Base-by-base conservation (phyloP, 2,797 vertebrate species). In the Halcyon badia region DNA sequence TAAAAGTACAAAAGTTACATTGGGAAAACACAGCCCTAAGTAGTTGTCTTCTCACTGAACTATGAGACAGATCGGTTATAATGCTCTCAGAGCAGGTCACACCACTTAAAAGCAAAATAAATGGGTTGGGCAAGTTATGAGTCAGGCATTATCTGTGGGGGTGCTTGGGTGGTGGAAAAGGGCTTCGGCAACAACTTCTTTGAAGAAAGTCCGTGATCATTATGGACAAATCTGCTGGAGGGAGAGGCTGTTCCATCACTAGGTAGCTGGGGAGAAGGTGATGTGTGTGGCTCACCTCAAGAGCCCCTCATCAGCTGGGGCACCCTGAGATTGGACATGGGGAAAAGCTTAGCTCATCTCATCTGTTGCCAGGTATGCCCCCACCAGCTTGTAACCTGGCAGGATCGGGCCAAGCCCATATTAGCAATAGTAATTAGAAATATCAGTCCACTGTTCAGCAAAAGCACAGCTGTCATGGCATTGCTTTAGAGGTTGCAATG, bases 61-160 rank as follows among this genome's bases (percentile, higher is more conserved):
- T 18, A 10, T 52, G 69, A 78, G 44, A 61, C 16, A 46, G n/a
- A 72, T 25, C 14, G 71, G 31, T 37, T n/a, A 14, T 20, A 26
- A 37, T 37, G 49, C 30, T 75, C n/a, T 78, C 13, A 33, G 33
- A 75, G 26, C 13, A 75, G 54, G 33, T 39, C 31, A 33, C 26
- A 66, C 70, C 65, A 83, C 62, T 61, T 87, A 62, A 83, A 91
- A 88, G 72, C 33, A 81, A 85, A 94, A 42, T 52, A 85, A 93
- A 46, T 49, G 46, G 17, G 18, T 30, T 83, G 64, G 65, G 25
- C 51, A 31, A 52, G 22, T 46, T 42, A 35, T 28, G 54, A 90
- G 51, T 69, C 66, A 76, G 54, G 22, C 42, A 11, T 54, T 69
- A 79, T 66, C 37, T 72, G 18, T 19, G 79, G 58, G 83, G 65